Evolutionary conservation across 1,140 invertebrate genomes (phyloP).

Genomic region (Dendrolimus punctatus): DNA sequence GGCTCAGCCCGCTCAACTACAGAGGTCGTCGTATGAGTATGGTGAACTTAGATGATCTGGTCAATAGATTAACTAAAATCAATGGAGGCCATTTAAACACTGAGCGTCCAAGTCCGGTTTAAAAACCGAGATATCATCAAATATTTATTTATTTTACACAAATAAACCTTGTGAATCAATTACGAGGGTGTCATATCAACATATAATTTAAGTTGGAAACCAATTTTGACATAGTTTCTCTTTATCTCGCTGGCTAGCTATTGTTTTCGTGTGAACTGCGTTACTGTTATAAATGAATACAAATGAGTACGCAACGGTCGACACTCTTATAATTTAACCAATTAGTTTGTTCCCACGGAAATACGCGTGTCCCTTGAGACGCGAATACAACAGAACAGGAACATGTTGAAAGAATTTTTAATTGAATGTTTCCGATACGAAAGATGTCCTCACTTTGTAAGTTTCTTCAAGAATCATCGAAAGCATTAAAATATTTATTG

Average conservation of each 20-base stretch:
- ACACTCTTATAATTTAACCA: conserved; percentile 52
- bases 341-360: conserved; percentile 52
- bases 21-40: no score
- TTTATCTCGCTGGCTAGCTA: conserved; percentile 4
- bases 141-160: no score
- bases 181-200: no score
- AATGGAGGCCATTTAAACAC: no score
- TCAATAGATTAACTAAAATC: no score
- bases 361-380: conserved; percentile 32
- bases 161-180: no score
- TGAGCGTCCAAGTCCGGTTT: no score
- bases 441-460: background rate
- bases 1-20: no score
- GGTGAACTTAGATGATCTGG: no score
- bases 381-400: conserved; percentile 9
- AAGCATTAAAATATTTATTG: conserved; percentile 62
- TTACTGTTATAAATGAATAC: conserved; percentile 44
- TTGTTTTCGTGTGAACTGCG: conserved; percentile 32
- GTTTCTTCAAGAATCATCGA: conserved; percentile 28
- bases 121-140: no score
- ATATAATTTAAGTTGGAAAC: no score
- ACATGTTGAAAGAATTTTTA: conserved; percentile 15
- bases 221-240: conserved; percentile 7
- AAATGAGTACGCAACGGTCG: conserved; percentile 29
- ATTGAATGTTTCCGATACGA: background rate